Percentiles rank a stretch among this genome's conserved stretches.
Conservation (phyloP, 2,797 vertebrate species). For the Alca torda region DNA sequence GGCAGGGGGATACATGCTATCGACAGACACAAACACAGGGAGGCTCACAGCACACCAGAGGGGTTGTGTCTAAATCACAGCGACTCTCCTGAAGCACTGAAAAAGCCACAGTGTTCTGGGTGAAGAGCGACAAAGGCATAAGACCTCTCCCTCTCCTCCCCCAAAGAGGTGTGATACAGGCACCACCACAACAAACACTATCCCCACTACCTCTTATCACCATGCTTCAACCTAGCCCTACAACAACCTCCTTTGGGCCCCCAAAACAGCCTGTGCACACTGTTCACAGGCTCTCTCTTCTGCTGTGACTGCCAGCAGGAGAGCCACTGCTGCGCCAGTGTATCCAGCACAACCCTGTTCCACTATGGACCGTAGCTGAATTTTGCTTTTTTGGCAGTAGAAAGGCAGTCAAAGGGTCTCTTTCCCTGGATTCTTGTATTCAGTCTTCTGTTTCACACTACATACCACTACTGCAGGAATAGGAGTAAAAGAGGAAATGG, state of each 20-base stretch:
- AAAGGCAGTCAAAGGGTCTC: background rate
- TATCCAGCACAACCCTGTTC: background rate
- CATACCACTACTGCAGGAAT: background rate
- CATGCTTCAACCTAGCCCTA: background rate
- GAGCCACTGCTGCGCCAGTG: rapidly evolving
- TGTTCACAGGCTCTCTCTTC: background rate
- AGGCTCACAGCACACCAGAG: background rate
- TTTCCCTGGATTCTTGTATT: background rate
- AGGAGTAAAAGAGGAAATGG: background rate
- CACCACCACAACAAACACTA: background rate
- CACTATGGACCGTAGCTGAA: background rate
- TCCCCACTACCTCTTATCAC: background rate
- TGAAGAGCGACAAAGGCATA: background rate
- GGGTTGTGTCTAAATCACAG: background rate
- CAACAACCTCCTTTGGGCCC: background rate
- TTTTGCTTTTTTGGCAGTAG: background rate
- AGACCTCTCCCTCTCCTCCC: background rate
- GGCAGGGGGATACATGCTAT: background rate
- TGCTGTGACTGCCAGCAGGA: background rate
- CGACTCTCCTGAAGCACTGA: background rate
- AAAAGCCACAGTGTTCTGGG: background rate
- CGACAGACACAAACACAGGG: background rate
- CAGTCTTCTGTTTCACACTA: background rate
- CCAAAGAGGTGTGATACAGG: background rate
- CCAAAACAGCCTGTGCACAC: background rate